These are phyloP conservation scores for Rhyacichthys aspro DNA, from an alignment of 2,797 vertebrate genomes.

Conservation along the genomic window DNA sequence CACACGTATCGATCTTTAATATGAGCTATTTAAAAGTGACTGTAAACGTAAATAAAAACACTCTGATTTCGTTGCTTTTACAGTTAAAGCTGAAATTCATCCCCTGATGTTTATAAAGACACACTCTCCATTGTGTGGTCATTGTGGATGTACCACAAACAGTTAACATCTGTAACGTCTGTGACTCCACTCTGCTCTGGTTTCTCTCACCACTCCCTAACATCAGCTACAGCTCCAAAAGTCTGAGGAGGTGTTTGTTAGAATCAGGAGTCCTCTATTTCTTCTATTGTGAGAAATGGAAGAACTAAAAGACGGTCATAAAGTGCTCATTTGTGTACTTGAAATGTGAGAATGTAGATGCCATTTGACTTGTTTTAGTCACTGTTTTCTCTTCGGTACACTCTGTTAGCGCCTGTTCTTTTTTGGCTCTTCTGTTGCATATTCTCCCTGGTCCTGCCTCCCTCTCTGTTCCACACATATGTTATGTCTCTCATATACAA, in stretches of 20 bases:
- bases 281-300: conserved; percentile 5
- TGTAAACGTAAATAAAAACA: too few relatives aligned
- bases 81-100: too few relatives aligned
- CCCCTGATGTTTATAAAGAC: too few relatives aligned
- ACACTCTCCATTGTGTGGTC: conserved; percentile 29
- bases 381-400: not conserved
- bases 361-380: not conserved
- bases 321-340: not conserved
- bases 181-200: conserved; percentile 39
- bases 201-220: conserved; percentile 66
- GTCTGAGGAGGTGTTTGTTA: conserved; percentile 14
- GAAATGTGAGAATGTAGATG: not conserved
- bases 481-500: not conserved
- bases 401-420: not conserved
- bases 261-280: conserved; percentile 27
- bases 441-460: not conserved
- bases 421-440: not conserved
- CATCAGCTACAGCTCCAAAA: conserved; percentile 40
- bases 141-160: conserved; percentile 31
- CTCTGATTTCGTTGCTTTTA: too few relatives aligned
- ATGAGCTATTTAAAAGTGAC: too few relatives aligned
- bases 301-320: not conserved
- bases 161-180: conserved; percentile 51
- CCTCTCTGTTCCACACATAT: not conserved
- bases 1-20: too few relatives aligned